These are phyloP conservation scores for Oligia strigilis DNA, from an alignment of 2,888 invertebrate species.

Conservation along the genomic window DNA sequence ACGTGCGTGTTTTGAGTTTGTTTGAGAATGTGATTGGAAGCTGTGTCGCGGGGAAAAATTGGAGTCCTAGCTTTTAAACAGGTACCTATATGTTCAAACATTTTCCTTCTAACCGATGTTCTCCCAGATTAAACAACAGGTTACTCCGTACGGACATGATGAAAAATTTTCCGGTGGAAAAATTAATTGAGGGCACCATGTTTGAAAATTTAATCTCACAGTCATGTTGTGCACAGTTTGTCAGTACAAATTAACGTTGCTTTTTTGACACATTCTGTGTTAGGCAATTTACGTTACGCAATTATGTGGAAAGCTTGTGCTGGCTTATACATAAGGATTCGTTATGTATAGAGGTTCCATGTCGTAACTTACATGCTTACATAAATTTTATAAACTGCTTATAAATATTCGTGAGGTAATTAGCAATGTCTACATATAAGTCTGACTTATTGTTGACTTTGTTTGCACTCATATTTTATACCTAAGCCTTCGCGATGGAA, in stretches of 20 bases:
- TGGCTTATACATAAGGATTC: constrained; percentile 48
- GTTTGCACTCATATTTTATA: neutral
- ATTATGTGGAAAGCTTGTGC: constrained; percentile 64
- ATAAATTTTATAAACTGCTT: constrained; percentile 17
- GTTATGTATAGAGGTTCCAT: constrained; percentile 58
- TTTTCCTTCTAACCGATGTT: constrained; percentile 72
- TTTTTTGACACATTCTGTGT: constrained; percentile 78
- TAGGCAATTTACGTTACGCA: constrained; percentile 76
- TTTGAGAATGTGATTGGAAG: constrained; percentile 59
- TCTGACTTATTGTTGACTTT: constrained; percentile 15
- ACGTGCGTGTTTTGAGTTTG: constrained; percentile 79
- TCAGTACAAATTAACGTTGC: constrained; percentile 81
- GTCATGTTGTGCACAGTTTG: constrained; percentile 78
- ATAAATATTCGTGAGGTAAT: constrained; percentile 40
- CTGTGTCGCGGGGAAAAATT: constrained; percentile 47
- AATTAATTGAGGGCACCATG: constrained; percentile 82
- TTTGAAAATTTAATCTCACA: constrained; percentile 87
- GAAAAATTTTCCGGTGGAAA: constrained; percentile 81
- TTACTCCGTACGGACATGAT: constrained; percentile 72
- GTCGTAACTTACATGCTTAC: constrained; percentile 45
- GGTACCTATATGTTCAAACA: constrained; percentile 69
- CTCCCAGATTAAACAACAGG: constrained; percentile 77
- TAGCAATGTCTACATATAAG: constrained; percentile 10
- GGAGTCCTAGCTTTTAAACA: constrained; percentile 48
- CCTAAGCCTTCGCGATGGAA: constrained; percentile 10